phyloP scores from a whole-genome alignment of 2,113 vertebrate genomes.

The Alexandromys fortis region DNA sequence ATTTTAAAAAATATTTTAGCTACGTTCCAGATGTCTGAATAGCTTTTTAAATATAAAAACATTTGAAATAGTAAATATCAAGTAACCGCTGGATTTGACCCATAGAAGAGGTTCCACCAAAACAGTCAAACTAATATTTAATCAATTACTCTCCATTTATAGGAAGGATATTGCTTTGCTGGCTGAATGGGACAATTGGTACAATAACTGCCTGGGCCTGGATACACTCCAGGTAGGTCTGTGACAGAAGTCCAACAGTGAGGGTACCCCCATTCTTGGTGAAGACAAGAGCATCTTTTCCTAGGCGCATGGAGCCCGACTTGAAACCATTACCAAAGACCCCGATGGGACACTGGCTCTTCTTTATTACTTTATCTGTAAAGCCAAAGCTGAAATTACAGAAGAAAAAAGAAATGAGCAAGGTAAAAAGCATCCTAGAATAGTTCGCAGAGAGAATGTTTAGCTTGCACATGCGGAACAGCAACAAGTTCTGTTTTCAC shows the following conservation, averaged over 20 bases:
- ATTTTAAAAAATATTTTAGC: constrained; percentile 11
- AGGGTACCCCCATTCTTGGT: constrained; percentile 90
- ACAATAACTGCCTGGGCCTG: constrained; percentile 89
- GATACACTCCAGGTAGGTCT: constrained; percentile 88
- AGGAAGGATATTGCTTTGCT: constrained; percentile 90
- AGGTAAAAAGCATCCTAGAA: constrained; percentile 42
- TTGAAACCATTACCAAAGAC: constrained; percentile 92
- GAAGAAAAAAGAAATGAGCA: constrained; percentile 58
- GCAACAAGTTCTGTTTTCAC: neutral
- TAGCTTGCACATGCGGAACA: constrained; percentile 45
- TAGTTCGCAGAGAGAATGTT: constrained; percentile 33
- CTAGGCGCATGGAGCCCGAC: constrained; percentile 90
- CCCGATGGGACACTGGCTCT: constrained; percentile 86
- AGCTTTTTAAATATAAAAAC: constrained; percentile 31
- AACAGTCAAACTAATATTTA: constrained; percentile 53
- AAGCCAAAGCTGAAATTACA: constrained; percentile 89
- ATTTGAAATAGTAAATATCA: constrained; percentile 20
- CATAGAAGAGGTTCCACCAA: constrained; percentile 55
- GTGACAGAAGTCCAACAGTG: constrained; percentile 89
- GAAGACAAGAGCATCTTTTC: constrained; percentile 90
- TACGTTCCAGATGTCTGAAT: constrained; percentile 39
- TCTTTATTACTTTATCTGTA: constrained; percentile 87
- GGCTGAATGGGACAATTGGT: constrained; percentile 90
- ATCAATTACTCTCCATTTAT: constrained; percentile 51
- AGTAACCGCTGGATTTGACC: constrained; percentile 29